phyloP scores from a whole-genome alignment of 2,113 vertebrate genomes.

The Hydropotes inermis region DNA sequence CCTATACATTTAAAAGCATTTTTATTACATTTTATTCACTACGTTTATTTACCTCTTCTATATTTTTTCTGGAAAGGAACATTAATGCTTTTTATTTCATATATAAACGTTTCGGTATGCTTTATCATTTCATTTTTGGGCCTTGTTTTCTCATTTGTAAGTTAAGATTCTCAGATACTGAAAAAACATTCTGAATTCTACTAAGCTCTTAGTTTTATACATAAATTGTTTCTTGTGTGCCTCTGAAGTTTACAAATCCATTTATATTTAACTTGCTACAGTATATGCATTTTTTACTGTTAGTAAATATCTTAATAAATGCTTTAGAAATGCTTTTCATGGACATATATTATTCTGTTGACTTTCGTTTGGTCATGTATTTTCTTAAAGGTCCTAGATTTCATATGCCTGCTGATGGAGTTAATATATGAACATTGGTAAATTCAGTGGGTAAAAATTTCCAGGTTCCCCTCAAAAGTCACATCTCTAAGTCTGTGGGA shows the following conservation, averaged over 20 bases:
- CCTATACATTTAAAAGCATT: background rate
- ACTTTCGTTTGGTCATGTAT: background rate
- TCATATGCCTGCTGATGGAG: background rate
- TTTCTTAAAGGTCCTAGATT: background rate
- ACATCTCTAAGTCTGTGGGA: background rate
- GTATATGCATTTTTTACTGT: background rate
- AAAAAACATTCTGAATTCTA: background rate
- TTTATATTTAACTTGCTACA: background rate
- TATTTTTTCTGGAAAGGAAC: background rate
- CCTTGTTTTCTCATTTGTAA: background rate
- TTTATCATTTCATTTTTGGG: background rate
- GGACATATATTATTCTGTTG: background rate
- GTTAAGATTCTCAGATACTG: background rate
- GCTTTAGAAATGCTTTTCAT: background rate
- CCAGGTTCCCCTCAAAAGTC: background rate
- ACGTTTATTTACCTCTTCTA: background rate
- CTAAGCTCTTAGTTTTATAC: background rate
- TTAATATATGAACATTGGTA: background rate
- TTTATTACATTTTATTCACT: background rate
- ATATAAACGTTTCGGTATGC: background rate
- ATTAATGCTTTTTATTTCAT: background rate
- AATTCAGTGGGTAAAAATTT: background rate
- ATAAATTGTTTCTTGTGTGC: background rate
- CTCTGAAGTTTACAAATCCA: background rate
- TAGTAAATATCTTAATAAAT: background rate